Conservation (phyloP, 2,888 invertebrate genomes). For the Leptogaster cylindrica region DNA sequence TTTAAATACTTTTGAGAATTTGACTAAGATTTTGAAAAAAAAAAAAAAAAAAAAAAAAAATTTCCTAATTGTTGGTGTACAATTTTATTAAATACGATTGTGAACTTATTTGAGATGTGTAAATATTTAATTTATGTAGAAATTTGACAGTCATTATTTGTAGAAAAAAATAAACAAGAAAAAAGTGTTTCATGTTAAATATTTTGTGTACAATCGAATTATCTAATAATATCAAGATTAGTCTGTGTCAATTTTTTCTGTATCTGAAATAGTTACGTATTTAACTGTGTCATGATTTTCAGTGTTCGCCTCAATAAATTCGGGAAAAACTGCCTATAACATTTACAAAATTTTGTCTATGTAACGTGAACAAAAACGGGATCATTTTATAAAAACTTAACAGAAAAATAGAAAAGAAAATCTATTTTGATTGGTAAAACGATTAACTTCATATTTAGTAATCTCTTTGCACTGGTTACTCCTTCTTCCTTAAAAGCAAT, state of each 20-base stretch:
- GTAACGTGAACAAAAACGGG: too few relatives aligned
- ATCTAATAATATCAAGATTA: neutral
- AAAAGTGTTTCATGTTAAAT: neutral
- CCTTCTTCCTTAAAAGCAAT: too few relatives aligned
- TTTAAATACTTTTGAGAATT: slow-evolving; percentile 5
- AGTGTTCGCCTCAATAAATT: too few relatives aligned
- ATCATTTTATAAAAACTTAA: too few relatives aligned
- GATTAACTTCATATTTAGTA: too few relatives aligned
- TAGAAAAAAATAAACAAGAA: neutral
- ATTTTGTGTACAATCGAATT: neutral
- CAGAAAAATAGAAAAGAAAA: too few relatives aligned
- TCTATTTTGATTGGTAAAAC: too few relatives aligned
- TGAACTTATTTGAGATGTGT: neutral
- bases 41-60: neutral
- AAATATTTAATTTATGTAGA: neutral
- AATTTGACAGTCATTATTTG: neutral
- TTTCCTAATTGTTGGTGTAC: neutral
- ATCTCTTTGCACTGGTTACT: too few relatives aligned
- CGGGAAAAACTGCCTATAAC: too few relatives aligned
- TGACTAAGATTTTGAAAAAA: neutral
- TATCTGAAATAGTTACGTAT: neutral
- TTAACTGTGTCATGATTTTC: too few relatives aligned
- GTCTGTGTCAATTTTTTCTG: neutral
- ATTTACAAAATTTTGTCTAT: too few relatives aligned
- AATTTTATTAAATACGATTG: too few relatives aligned